Conservation (phyloP, 2,888 invertebrate genomes). For the Sycophila texana region DNA sequence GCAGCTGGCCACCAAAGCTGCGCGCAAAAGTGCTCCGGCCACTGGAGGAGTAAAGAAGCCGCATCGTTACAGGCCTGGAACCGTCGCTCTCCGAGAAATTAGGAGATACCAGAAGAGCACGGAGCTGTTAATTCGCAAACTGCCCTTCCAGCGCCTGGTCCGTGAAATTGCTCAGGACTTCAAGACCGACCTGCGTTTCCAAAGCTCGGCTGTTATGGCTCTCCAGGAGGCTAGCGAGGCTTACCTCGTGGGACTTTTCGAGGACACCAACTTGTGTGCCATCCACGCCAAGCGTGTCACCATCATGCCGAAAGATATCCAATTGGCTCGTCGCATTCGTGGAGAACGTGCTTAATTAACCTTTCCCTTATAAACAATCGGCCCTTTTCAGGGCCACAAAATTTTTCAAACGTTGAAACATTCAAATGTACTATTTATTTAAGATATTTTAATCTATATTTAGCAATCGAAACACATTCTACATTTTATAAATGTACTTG, state of each 20-base stretch:
- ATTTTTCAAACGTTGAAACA: neutral
- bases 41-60: slow-evolving; percentile 40
- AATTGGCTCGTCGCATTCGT: slow-evolving; percentile 26
- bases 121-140: slow-evolving; percentile 28
- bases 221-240: slow-evolving; percentile 36
- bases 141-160: slow-evolving; percentile 36
- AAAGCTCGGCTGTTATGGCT: slow-evolving; percentile 39
- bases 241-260: slow-evolving; percentile 35
- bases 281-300: slow-evolving; percentile 34
- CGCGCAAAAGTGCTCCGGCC: slow-evolving; percentile 32
- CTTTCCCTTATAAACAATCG: too few relatives aligned
- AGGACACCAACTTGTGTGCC: slow-evolving; percentile 37
- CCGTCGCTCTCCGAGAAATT: slow-evolving; percentile 44
- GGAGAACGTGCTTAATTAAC: slow-evolving; percentile 38
- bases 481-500: too few relatives aligned
- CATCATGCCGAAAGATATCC: slow-evolving; percentile 41
- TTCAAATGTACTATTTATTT: too few relatives aligned
- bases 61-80: slow-evolving; percentile 39
- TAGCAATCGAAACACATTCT: too few relatives aligned
- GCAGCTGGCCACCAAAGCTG: slow-evolving; percentile 34
- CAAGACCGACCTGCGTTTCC: slow-evolving; percentile 34
- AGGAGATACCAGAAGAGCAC: slow-evolving; percentile 46
- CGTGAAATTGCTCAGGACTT: slow-evolving; percentile 43
- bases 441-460: too few relatives aligned
- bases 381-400: slow-evolving; percentile 44